Evolutionary conservation across 2,113 vertebrate species (phyloP).

Genomic region (Eonycteris spelaea): DNA sequence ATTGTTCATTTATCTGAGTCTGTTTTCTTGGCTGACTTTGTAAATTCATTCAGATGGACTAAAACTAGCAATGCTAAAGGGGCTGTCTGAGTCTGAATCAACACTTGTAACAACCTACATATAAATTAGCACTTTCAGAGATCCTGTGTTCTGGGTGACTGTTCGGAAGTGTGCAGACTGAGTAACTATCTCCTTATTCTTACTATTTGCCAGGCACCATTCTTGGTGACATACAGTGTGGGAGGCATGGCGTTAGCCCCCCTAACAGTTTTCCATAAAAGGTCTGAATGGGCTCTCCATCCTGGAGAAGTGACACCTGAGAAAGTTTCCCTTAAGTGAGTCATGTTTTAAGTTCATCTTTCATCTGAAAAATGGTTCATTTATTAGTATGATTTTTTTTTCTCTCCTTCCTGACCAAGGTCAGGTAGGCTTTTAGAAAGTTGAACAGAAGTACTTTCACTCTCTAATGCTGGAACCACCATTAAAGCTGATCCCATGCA

Average conservation of each 20-base stretch:
- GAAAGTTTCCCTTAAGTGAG: neutral
- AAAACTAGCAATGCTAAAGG: neutral
- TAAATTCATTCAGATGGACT: neutral
- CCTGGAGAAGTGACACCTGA: neutral
- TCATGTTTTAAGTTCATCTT: neutral
- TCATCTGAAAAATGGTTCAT: neutral
- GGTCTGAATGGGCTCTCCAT: neutral
- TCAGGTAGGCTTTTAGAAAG: neutral
- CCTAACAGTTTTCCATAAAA: neutral
- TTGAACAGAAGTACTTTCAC: neutral
- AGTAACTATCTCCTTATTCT: neutral
- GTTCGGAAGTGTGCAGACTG: neutral
- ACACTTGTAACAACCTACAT: neutral
- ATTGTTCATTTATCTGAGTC: neutral
- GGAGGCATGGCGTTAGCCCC: neutral
- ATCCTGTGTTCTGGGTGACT: neutral
- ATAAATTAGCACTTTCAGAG: neutral
- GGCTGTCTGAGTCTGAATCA: neutral
- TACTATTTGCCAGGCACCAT: neutral
- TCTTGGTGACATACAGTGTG: neutral
- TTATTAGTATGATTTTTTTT: neutral
- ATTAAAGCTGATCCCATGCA: neutral
- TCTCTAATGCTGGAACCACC: neutral
- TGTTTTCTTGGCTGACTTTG: neutral
- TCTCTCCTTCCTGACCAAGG: neutral